Base-by-base conservation (phyloP, 2,797 vertebrate species). In the Coreius guichenoti region DNA sequence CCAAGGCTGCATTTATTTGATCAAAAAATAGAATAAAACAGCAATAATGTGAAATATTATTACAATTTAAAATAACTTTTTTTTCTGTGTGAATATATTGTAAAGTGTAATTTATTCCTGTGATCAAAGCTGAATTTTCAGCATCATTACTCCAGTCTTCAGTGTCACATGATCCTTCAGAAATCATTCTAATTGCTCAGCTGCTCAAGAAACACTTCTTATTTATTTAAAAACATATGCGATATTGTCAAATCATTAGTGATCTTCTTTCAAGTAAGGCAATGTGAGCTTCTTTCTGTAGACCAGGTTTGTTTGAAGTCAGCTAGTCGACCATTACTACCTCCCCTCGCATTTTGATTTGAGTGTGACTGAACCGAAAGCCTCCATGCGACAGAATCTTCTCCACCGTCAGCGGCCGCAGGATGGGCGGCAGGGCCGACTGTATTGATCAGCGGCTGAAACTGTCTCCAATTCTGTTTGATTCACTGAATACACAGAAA, bases 381-480 rank as follows among this genome's bases (percentile, higher is more conserved):
- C 80, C 36, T 72, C 33, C 49, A 19, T 13, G 69, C 17, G 33
- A 8, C 54, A 23, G 39, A 26, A 73, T 82, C 68, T 23, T 14
- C 51, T 82, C 51, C 16, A 5, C 80, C 21, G 21, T 43, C 80
- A 29, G 31, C 9, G 23, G 47, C 31, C 31, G 21, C 80, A 11
- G 23, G 67, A 70, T 14, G 29, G 16, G 19, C 31, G 45, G 47
- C 61, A 80, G 21, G 43, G 19, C 5, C 14, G 2, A 54, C 36
- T 81, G 26, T 58, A 73, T 73, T 73, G 80, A 73, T 82, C 80
- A 47, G 16, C 4, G 2, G 5, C 31, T 33, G 6, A 36, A 80
- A 51, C 63, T 4, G 51, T 29, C 67, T 72, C 26, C 14, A 13
- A 12, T 58, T 54, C 68, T 45, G 49, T 82, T 72, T 45, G 16